Evolutionary conservation across 2,797 vertebrate species (phyloP), one percentile per base, ranked within the genome.

Genomic region (Brachyrhaphis roseni): DNA sequence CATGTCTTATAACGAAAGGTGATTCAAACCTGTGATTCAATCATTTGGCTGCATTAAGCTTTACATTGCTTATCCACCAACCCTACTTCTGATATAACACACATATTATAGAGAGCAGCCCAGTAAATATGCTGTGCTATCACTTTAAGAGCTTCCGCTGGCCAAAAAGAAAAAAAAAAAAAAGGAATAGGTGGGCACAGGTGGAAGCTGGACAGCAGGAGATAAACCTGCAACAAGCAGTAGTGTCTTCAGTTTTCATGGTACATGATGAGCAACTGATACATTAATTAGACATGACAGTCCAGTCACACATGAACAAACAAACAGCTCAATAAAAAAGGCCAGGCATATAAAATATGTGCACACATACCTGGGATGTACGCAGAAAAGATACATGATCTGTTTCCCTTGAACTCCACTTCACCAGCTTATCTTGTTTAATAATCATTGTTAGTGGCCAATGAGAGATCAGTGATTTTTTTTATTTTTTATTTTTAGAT

Each of bases 71-170:
- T 86, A 90, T 87, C 84, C 79, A 76, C 77, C 78, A 80, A 28
- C 78, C 81, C 78, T 80, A 82, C 82, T 86, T 80, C 36, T 88
- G 81, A 79, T 88, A 75, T 75, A 83, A 87, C 78, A 82, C 83
- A 78, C 41, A 77, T 83, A 87, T 91, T 91, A 89, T 90, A 83
- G 90, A 83, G 82, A 87, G 74, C 87, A 90, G 85, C 88, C 87
- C 78, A 84, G 80, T 81, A 84, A 88, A 81, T 79, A 73, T 78
- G 79, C 77, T 62, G 76, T 81, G 83, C 88, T 90, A 89, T 91
- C 89, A 90, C 90, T 90, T 91, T 86, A 89, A 92, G 88, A 90
- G 87, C 84, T 88, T 86, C 83, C 78, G 74, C 87, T 87, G 86
- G 82, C 87, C 88, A 86, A 87, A 88, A 81, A 82, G 84, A 80